Percentiles rank a stretch among this genome's conserved stretches.
Conservation (phyloP, 2,113 vertebrate genomes). For the Mustelus asterias region DNA sequence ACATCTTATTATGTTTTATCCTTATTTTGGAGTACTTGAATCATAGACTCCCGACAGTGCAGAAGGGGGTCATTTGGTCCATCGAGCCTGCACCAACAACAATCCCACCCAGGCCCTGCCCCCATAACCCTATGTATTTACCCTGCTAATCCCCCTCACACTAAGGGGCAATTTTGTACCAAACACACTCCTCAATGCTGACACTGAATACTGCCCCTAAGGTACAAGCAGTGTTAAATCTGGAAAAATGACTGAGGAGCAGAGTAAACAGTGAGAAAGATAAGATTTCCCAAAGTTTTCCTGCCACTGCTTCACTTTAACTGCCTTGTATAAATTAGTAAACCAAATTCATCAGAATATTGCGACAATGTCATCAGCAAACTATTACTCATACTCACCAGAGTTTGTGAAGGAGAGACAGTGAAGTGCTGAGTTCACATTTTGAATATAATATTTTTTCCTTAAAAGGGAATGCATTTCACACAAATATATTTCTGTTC, state of each 20-base stretch:
- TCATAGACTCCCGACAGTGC: too few species aligned
- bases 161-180: neutral
- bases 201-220: conserved; percentile 39
- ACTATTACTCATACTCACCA: neutral
- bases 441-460: neutral
- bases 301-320: neutral
- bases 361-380: neutral
- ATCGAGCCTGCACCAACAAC: too few species aligned
- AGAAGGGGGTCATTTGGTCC: too few species aligned
- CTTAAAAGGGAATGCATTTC: neutral
- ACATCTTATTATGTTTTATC: neutral
- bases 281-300: neutral
- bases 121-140: too few species aligned
- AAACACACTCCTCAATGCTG: conserved; percentile 38
- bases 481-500: neutral
- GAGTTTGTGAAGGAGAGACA: neutral
- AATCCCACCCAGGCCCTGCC: too few species aligned
- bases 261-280: conserved; percentile 40
- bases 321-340: neutral
- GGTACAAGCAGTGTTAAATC: conserved; percentile 39
- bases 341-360: neutral
- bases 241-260: conserved; percentile 47
- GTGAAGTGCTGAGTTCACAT: neutral
- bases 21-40: neutral
- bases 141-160: too few species aligned